A percentile compares a stretch with the other conserved stretches of the same genome.
These are phyloP conservation scores for Tipula vernalis DNA, from an alignment of 2,888 invertebrate species.

Conservation along the genomic window DNA sequence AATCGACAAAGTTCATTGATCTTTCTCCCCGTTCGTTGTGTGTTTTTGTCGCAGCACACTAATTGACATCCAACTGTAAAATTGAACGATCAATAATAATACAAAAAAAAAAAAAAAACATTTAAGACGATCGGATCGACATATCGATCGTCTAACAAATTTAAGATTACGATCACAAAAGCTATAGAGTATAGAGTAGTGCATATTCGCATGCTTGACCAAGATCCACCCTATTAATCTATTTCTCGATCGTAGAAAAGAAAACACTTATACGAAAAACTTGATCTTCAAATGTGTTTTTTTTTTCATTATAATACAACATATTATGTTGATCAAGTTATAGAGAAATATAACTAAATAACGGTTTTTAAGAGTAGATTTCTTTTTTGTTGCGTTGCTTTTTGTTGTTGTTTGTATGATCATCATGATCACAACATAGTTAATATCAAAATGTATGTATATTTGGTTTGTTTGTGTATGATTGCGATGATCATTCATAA, in stretches of 20 bases:
- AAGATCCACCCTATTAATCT: not conserved
- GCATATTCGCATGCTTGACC: not conserved
- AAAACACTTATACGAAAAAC: not conserved
- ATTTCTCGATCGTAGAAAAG: not conserved
- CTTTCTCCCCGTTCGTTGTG: not conserved
- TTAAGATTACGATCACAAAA: not conserved
- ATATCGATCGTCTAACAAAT: not conserved
- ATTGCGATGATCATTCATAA: not conserved
- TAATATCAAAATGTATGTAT: not conserved
- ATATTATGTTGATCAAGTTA: not conserved
- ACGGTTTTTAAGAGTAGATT: conserved; percentile 4
- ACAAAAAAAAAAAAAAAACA: not conserved
- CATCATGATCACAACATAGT: not conserved
- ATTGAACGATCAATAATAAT: not conserved
- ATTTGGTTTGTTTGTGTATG: not conserved
- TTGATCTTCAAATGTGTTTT: not conserved
- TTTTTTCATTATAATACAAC: not conserved
- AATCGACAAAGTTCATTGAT: not conserved
- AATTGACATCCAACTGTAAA: not conserved
- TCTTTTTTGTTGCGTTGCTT: not conserved
- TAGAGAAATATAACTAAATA: not conserved
- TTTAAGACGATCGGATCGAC: not conserved
- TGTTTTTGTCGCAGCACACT: not conserved
- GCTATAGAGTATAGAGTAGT: not conserved
- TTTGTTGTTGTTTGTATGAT: not conserved